Conservation (phyloP, 2,113 vertebrate genomes). For the Melospiza georgiana region DNA sequence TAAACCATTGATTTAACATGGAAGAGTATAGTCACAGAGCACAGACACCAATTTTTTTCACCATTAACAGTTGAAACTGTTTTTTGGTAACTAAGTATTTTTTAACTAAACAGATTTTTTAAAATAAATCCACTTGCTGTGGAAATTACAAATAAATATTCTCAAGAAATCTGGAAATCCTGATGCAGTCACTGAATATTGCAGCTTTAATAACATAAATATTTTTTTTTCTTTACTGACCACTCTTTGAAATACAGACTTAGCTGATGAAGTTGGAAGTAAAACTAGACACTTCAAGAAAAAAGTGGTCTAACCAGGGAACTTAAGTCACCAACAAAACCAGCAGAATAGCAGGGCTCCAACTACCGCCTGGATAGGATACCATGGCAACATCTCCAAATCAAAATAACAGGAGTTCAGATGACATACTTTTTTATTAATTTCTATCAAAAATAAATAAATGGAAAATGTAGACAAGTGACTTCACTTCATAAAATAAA, state of each 20-base stretch:
- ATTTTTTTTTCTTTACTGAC: not conserved
- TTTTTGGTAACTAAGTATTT: not conserved
- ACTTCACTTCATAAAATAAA: not conserved
- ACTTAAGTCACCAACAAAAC: not conserved
- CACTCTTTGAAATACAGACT: not conserved
- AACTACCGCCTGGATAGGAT: not conserved
- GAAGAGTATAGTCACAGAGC: not conserved
- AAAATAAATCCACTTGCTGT: not conserved
- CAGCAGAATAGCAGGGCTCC: not conserved
- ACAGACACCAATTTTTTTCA: not conserved
- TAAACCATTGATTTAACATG: not conserved
- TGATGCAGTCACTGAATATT: not conserved
- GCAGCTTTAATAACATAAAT: not conserved
- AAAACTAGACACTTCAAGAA: not conserved
- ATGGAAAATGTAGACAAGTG: not conserved
- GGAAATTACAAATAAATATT: not conserved
- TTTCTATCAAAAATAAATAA: not conserved
- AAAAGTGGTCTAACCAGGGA: not conserved
- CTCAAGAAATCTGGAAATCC: not conserved
- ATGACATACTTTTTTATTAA: not conserved
- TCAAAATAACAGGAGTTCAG: not conserved
- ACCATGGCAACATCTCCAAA: not conserved
- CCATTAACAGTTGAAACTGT: not conserved
- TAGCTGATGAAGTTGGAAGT: not conserved
- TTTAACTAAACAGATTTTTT: not conserved